Conservation (phyloP, 2,888 invertebrate genomes). For the Drosophila neoperkinsi region DNA sequence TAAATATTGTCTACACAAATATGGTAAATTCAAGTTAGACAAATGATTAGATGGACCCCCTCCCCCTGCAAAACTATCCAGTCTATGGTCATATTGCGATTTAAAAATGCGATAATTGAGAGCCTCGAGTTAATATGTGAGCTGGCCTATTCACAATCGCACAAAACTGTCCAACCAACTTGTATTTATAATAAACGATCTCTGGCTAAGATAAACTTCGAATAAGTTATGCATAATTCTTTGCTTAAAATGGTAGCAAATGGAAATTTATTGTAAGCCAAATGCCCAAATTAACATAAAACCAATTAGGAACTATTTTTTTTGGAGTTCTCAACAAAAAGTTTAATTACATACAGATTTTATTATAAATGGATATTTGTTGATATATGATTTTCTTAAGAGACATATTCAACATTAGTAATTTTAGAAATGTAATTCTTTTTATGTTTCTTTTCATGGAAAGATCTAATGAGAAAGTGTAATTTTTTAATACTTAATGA, state of each 20-base stretch:
- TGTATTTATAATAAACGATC: constrained; percentile 32
- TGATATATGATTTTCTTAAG: not conserved
- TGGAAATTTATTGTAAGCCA: constrained; percentile 14
- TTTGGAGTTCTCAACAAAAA: not conserved
- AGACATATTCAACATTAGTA: not conserved
- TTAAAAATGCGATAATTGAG: constrained; percentile 50
- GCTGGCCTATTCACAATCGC: constrained; percentile 3
- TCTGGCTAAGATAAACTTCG: constrained; percentile 9
- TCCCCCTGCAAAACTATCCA: not conserved
- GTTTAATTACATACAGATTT: not conserved
- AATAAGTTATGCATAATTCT: constrained; percentile 20
- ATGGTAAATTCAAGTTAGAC: constrained; percentile 60
- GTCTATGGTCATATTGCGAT: constrained; percentile 40
- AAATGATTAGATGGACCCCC: constrained; percentile 49
- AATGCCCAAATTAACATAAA: not conserved
- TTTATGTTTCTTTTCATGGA: not conserved
- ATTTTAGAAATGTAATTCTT: not conserved
- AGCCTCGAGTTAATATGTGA: constrained; percentile 27
- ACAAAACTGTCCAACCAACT: constrained; percentile 15
- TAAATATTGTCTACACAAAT: constrained; percentile 56
- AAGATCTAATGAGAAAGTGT: not conserved
- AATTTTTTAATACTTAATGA: not conserved
- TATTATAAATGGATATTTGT: not conserved
- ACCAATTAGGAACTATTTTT: constrained; percentile 1
- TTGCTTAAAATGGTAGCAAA: constrained; percentile 18